Evolutionary conservation across 2,888 invertebrate genomes (phyloP), one percentile per base, ranked within the genome.

Genomic region (Eilema caniola): DNA sequence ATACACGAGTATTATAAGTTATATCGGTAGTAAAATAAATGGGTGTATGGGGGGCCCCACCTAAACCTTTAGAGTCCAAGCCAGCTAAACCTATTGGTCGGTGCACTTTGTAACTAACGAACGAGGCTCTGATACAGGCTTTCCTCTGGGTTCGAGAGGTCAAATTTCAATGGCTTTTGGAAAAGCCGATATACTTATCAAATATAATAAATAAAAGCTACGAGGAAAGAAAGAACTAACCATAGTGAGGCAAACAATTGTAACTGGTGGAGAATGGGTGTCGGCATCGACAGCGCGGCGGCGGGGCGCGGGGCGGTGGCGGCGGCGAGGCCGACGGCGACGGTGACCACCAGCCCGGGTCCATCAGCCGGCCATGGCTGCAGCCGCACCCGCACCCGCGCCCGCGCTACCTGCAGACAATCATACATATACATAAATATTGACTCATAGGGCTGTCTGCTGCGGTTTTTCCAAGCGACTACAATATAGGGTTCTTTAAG

Each of bases 341-440:
- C 80, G 93, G 92, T 79, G 92, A 93, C 92, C 94, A 89, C 91
- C 90, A 92, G 89, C 93, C 92, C 83, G 92, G 89, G 84, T 90
- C 93, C 93, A 94, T 94, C 91, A 94, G 90, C 92, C 91, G 91
- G 88, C 90, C 95, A 92, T 93, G 93, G 90, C 90, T 87, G 90
- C 92, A 90, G 83, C 85, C 91, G 88, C 90, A 92, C 87, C 90
- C 90, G 90, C 90, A 85, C 88, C 90, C 90, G 89, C 91, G 88
- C 90, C 90, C 90, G 84, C 92, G 93, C 94, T 94, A 94, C 94
- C 94, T 94, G 80, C 8, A 37, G 24, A 73, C 20, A 53, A 66
- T 60, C n/a, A 10, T 68, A 56, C 33, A 33, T 10, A 53, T n/a
- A 53, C 53, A n/a, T 53, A 8, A 53, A n/a, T 53, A 53, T n/a